phyloP scores from a whole-genome alignment of 2,888 invertebrate genomes.

The Drosophila dives region DNA sequence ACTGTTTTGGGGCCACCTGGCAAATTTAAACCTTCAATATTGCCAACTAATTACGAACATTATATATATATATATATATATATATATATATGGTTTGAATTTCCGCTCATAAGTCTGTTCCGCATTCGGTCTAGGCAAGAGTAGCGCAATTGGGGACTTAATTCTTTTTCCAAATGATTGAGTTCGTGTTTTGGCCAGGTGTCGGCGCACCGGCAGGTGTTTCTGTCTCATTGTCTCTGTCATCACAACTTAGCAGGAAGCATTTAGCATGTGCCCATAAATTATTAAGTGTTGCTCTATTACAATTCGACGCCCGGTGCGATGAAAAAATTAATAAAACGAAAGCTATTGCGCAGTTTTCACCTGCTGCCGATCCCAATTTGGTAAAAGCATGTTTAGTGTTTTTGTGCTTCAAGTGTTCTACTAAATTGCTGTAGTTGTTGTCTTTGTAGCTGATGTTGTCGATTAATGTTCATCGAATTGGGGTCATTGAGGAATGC shows the following conservation, averaged over 20 bases:
- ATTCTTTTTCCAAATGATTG: slow-evolving; percentile 75
- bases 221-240: slow-evolving; percentile 61
- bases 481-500: slow-evolving; percentile 8
- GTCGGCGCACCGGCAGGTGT: slow-evolving; percentile 67
- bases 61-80: slow-evolving; percentile 6
- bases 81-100: not conserved
- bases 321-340: slow-evolving; percentile 7
- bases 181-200: slow-evolving; percentile 53
- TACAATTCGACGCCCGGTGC: slow-evolving; percentile 43
- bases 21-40: slow-evolving; percentile 69
- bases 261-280: slow-evolving; percentile 64
- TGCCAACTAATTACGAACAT: slow-evolving; percentile 75
- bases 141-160: slow-evolving; percentile 52
- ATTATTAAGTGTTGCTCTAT: slow-evolving; percentile 51
- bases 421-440: slow-evolving; percentile 29
- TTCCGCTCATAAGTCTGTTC: slow-evolving; percentile 17
- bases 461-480: slow-evolving; percentile 3
- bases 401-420: slow-evolving; percentile 31
- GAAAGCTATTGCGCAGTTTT: slow-evolving; percentile 53
- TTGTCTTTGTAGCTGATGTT: slow-evolving; percentile 14
- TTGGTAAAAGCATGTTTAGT: slow-evolving; percentile 59
- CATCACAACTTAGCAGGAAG: slow-evolving; percentile 61
- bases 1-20: slow-evolving; percentile 45
- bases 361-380: slow-evolving; percentile 45
- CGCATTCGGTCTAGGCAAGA: slow-evolving; percentile 45